These are phyloP conservation scores for Gymnothorax javanicus DNA, from an alignment of 2,797 vertebrate genomes.

Conservation along the genomic window DNA sequence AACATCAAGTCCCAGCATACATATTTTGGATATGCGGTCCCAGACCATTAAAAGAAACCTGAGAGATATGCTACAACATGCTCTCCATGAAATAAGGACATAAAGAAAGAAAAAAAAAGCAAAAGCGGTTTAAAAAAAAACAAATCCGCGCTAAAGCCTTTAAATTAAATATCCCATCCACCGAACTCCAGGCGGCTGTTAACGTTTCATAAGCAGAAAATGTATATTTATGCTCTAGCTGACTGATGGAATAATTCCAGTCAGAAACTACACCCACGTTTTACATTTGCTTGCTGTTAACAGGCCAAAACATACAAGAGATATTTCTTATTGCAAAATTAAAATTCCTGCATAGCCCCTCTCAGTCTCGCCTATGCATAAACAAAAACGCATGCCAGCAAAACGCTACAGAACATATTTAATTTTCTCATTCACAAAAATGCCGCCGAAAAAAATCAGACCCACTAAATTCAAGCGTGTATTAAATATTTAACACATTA, in stretches of 20 bases:
- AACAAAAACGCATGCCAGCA: background rate
- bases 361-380: background rate
- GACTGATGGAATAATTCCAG: background rate
- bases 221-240: background rate
- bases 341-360: background rate
- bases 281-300: background rate
- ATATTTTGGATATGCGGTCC: background rate
- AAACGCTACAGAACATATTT: background rate
- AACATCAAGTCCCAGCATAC: background rate
- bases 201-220: slow-evolving; percentile 12
- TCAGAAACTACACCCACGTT: background rate
- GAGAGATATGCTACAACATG: background rate
- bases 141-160: background rate
- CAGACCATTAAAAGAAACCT: background rate
- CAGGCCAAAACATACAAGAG: background rate
- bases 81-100: background rate
- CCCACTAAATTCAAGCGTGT: background rate
- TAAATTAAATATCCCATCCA: slow-evolving; percentile 6
- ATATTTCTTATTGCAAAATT: background rate
- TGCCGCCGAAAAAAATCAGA: background rate
- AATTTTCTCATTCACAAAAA: background rate
- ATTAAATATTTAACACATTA: slow-evolving; percentile 2
- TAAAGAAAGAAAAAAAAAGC: background rate
- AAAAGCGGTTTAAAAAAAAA: background rate
- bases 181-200: background rate